Evolutionary conservation across 2,113 vertebrate genomes (phyloP), one percentile per base, ranked within the genome.

Genomic region (Nicator chloris): DNA sequence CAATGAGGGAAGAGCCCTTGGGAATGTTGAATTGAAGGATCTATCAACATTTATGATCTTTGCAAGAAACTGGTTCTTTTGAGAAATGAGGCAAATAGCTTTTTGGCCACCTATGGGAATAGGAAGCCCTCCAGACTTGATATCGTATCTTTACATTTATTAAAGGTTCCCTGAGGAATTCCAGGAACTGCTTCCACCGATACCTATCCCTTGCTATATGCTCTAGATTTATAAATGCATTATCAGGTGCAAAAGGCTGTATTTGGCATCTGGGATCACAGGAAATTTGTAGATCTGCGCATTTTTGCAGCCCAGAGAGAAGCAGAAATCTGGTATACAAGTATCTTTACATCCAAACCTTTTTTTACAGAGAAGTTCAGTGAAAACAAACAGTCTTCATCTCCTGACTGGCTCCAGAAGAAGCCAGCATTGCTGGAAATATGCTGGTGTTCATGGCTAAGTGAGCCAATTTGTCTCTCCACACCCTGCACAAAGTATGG

Each of bases 361-460:
- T 42, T 40, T 30, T 50, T 24, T 13, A 61, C 44, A 11, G 15
- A 81, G n/a, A 64, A 49, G 8, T 33, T 82, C 8, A 71, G 21
- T 44, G 11, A 54, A 90, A 87, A 40, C 13, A 73, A 75, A 16
- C 11, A 64, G 15, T 37, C 7, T 75, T 57, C 5, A n/a, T 35
- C 31, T 84, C 11, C 56, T 61, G 45, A 65, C 7, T 16, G 4
- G 9, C 45, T 90, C 47, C 75, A 68, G 63, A 83, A 86, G 66
- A 72, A 91, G 49, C 8, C 56, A 68, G 12, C 2, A 6, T 39
- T 92, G 57, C 44, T 79, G 60, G 49, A 94, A 69, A 49, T 69
- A 83, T 0, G 7, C 39, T 5, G 0, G 17, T 4, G 3, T 45
- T 81, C 15, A 27, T n/a, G 31, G 15, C 17, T 57, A 33, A 57